phyloP scores from a whole-genome alignment of 2,888 invertebrate species.

The Limnephilus lunatus region DNA sequence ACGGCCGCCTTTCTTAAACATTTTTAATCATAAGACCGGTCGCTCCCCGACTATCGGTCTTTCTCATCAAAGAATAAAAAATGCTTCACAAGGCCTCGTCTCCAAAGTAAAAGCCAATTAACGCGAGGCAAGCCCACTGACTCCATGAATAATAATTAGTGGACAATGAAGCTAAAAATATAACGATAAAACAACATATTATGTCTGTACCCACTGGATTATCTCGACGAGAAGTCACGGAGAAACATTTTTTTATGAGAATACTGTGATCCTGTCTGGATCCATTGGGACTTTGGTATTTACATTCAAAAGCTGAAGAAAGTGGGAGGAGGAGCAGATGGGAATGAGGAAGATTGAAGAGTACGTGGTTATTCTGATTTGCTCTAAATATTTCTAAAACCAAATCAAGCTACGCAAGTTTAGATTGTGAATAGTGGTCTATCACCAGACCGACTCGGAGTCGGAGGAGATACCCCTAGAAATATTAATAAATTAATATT shows the following conservation, averaged over 20 bases:
- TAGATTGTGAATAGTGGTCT: too few species aligned
- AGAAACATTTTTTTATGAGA: background rate
- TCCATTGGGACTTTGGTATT: too few species aligned
- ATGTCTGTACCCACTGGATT: background rate
- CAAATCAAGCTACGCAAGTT: too few species aligned
- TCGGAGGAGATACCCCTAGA: too few species aligned
- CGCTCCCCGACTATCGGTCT: conserved; percentile 24
- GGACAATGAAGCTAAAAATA: background rate
- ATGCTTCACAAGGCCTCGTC: background rate
- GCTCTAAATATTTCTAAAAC: too few species aligned
- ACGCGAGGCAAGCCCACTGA: conserved; percentile 32
- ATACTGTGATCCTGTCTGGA: too few species aligned
- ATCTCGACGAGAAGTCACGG: background rate
- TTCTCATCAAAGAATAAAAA: conserved; percentile 30
- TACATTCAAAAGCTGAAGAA: too few species aligned
- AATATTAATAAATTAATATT: too few species aligned
- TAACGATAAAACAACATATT: background rate
- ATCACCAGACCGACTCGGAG: too few species aligned
- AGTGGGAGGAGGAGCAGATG: too few species aligned
- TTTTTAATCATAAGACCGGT: conserved; percentile 39
- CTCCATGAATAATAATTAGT: conserved; percentile 42
- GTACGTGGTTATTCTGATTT: too few species aligned
- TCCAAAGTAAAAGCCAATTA: conserved; percentile 42
- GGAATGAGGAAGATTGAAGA: too few species aligned
- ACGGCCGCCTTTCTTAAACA: conserved; percentile 33